Percentiles rank a stretch among this genome's conserved stretches.
Conservation (phyloP, 2,113 vertebrate genomes). For the Varanus salvator region DNA sequence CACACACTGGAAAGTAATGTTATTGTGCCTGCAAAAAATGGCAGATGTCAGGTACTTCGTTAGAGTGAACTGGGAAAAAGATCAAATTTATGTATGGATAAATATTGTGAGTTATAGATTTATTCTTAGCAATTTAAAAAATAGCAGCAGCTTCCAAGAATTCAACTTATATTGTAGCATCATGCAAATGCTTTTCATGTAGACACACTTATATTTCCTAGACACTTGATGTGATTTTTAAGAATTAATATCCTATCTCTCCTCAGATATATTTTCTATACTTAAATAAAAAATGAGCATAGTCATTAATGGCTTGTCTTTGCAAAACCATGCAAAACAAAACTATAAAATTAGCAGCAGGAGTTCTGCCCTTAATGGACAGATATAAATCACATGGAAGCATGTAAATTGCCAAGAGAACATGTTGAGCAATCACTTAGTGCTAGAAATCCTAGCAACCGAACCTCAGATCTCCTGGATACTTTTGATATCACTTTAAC, state of each 20-base stretch:
- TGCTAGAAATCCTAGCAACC: constrained; percentile 33
- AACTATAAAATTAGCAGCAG: constrained; percentile 63
- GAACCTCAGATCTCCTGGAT: constrained; percentile 34
- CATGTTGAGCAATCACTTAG: constrained; percentile 35
- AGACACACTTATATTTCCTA: constrained; percentile 9
- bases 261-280: constrained; percentile 49
- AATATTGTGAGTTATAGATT: constrained; percentile 2
- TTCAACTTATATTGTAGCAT: not conserved
- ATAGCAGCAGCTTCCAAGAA: constrained; percentile 11
- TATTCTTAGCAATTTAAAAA: not conserved
- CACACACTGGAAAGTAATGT: not conserved
- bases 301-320: constrained; percentile 63
- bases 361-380: constrained; percentile 51
- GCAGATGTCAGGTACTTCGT: not conserved
- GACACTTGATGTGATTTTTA: constrained; percentile 49
- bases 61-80: not conserved
- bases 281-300: constrained; percentile 62
- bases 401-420: constrained; percentile 44
- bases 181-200: not conserved
- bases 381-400: constrained; percentile 64
- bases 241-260: constrained; percentile 33
- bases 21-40: not conserved
- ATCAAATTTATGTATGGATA: not conserved
- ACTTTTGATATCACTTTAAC: not conserved
- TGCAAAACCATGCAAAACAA: constrained; percentile 62